Conservation (phyloP, 2,888 invertebrate species). For the Spilosoma lubricipeda region DNA sequence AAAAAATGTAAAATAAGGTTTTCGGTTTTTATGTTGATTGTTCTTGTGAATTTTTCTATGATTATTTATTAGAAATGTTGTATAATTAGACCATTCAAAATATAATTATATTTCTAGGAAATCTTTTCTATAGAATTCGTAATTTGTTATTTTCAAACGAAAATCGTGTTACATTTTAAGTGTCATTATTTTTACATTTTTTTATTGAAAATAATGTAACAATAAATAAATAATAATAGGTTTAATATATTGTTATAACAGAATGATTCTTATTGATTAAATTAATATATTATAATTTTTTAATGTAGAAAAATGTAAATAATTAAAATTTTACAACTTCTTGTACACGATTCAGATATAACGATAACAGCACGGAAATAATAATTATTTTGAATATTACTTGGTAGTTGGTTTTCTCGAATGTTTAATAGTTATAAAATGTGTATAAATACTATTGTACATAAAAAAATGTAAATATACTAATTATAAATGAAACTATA, state of each 20-base stretch:
- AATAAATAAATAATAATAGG: background rate
- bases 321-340: constrained; percentile 31
- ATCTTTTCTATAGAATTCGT: background rate
- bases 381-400: constrained; percentile 48
- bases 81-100: background rate
- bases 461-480: constrained; percentile 54
- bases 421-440: constrained; percentile 48
- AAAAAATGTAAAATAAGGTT: constrained; percentile 32
- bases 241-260: background rate
- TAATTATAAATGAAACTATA: constrained; percentile 18
- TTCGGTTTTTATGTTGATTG: constrained; percentile 19
- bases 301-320: constrained; percentile 40
- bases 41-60: constrained; percentile 12
- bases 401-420: constrained; percentile 60
- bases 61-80: background rate
- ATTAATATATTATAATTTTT: background rate
- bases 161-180: background rate
- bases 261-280: background rate
- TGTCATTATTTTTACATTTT: background rate
- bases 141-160: background rate
- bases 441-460: constrained; percentile 48
- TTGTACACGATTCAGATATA: constrained; percentile 47
- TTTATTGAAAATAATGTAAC: background rate
- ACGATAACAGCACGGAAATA: constrained; percentile 55
- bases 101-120: background rate